phyloP scores from a whole-genome alignment of 2,797 vertebrate genomes.

The Anisognathus igniventris region DNA sequence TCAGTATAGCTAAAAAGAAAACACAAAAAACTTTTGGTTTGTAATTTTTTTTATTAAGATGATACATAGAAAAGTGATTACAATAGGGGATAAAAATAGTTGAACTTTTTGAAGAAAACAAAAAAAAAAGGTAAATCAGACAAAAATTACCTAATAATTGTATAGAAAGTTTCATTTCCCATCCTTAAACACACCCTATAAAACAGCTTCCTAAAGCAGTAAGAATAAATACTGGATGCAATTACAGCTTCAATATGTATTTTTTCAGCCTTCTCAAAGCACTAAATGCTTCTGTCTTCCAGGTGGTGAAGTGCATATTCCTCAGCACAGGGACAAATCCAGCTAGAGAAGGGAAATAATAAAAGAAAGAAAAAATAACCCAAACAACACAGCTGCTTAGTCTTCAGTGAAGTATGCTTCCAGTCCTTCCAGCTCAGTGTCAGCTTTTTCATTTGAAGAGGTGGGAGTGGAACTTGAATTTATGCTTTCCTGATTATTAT shows the following conservation, averaged over 20 bases:
- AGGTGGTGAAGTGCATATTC: not conserved
- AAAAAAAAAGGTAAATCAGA: not conserved
- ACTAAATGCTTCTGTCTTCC: not conserved
- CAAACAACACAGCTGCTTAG: not conserved
- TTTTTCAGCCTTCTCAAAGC: not conserved
- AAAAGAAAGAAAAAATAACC: not conserved
- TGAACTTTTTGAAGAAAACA: not conserved
- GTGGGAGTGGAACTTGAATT: not conserved
- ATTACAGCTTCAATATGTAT: not conserved
- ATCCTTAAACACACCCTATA: not conserved
- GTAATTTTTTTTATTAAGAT: slow-evolving; percentile 61
- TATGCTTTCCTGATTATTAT: slow-evolving; percentile 52
- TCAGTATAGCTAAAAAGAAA: not conserved
- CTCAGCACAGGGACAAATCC: not conserved
- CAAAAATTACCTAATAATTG: not conserved
- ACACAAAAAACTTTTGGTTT: not conserved
- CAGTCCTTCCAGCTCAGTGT: slow-evolving; percentile 78
- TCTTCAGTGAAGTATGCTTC: slow-evolving; percentile 83
- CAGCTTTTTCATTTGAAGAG: slow-evolving; percentile 34
- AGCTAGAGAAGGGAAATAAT: not conserved
- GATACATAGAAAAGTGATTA: not conserved
- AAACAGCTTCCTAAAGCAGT: not conserved
- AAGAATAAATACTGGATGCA: not conserved
- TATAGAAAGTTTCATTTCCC: not conserved
- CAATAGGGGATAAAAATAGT: not conserved